Evolutionary conservation across 2,113 vertebrate species (phyloP).

Genomic region (Patagioenas fasciata): DNA sequence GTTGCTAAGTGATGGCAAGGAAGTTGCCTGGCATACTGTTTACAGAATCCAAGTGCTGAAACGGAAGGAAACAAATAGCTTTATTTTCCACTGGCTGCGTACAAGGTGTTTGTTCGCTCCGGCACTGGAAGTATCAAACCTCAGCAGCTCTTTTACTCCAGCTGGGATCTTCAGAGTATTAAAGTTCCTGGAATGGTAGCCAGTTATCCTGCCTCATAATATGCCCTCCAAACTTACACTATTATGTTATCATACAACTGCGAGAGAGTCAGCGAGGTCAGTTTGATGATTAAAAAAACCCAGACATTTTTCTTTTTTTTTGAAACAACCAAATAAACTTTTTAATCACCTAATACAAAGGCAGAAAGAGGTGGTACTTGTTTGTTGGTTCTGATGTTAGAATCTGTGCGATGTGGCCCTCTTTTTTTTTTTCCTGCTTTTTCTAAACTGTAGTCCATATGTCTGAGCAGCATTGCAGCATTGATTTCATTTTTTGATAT

Average conservation of each 20-base stretch:
- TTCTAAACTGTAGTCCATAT: not conserved
- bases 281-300: not conserved
- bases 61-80: not conserved
- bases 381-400: not conserved
- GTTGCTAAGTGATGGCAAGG: conserved; percentile 5
- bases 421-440: not conserved
- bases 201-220: not conserved
- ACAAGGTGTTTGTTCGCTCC: not conserved
- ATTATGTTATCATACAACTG: not conserved
- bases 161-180: not conserved
- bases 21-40: not conserved
- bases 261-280: not conserved
- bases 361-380: not conserved
- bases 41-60: not conserved
- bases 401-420: not conserved
- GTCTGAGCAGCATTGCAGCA: not conserved
- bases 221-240: not conserved
- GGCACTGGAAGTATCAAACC: not conserved
- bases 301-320: not conserved
- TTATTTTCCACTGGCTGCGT: not conserved
- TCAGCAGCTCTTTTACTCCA: not conserved
- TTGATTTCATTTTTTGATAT: not conserved
- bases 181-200: not conserved
- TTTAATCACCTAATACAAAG: not conserved
- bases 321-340: not conserved